phyloP scores from a whole-genome alignment of 1,140 invertebrate species.

The Brachionus calyciflorus region DNA sequence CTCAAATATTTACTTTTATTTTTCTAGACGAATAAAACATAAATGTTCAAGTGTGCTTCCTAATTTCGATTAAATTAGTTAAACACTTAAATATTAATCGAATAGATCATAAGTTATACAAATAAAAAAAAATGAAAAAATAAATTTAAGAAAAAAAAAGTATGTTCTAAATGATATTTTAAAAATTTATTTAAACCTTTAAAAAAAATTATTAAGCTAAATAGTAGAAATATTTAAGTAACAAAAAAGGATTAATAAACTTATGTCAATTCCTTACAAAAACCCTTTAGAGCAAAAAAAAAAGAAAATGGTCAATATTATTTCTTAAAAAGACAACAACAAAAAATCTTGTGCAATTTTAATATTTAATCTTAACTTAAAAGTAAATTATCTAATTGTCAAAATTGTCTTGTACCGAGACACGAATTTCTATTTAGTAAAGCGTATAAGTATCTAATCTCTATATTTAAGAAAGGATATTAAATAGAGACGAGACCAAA shows the following conservation, averaged over 20 bases:
- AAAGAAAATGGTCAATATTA: no score
- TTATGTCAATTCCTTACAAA: constrained; percentile 14
- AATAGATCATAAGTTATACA: no score
- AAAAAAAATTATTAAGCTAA: constrained; percentile 12
- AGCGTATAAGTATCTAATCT: no score
- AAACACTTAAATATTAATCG: not conserved
- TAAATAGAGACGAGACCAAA: no score
- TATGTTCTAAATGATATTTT: not conserved
- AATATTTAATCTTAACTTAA: constrained; percentile 33
- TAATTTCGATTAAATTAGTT: not conserved
- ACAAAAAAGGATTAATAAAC: not conserved
- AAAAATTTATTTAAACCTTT: not conserved
- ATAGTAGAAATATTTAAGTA: not conserved
- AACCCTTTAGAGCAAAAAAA: not conserved
- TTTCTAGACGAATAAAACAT: not conserved
- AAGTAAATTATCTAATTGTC: no score
- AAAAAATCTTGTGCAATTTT: constrained; percentile 21
- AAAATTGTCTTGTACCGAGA: no score
- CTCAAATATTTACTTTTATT: not conserved
- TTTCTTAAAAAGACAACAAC: not conserved
- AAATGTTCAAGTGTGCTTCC: constrained; percentile 22
- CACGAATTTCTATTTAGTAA: no score
- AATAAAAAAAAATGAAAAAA: constrained; percentile 11
- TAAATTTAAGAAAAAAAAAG: not conserved
- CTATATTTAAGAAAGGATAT: no score